A percentile compares a stretch with the other conserved stretches of the same genome.
These are phyloP conservation scores for Battus philenor DNA, from an alignment of 1,140 invertebrate species.

Conservation along the genomic window DNA sequence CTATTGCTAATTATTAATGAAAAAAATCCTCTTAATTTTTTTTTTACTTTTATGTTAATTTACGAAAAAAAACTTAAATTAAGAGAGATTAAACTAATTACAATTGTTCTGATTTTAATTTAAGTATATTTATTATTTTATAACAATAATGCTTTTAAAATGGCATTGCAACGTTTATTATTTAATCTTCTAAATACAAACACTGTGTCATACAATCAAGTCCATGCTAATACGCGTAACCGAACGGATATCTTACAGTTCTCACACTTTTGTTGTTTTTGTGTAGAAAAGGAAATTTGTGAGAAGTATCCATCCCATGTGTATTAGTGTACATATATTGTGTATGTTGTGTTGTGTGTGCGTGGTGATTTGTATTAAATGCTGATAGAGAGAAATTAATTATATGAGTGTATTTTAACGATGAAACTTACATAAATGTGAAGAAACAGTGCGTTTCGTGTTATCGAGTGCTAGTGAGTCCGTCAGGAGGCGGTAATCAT, in stretches of 20 bases:
- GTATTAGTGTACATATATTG: slow-evolving; percentile 64
- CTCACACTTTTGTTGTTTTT: slow-evolving; percentile 54
- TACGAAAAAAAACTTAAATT: too few species aligned
- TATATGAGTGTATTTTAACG: slow-evolving; percentile 64
- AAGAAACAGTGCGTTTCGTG: slow-evolving; percentile 68
- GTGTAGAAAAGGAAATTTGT: slow-evolving; percentile 57
- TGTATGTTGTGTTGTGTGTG: slow-evolving; percentile 75
- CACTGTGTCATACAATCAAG: not conserved
- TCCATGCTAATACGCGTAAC: slow-evolving; percentile 25
- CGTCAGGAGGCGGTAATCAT: slow-evolving; percentile 74
- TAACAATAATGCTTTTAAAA: not conserved
- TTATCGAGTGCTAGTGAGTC: slow-evolving; percentile 70
- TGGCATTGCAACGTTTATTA: not conserved
- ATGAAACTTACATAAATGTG: slow-evolving; percentile 72
- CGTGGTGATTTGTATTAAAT: slow-evolving; percentile 75
- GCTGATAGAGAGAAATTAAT: slow-evolving; percentile 72
- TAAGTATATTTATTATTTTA: too few species aligned
- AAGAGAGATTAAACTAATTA: too few species aligned
- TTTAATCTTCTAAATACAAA: too few species aligned
- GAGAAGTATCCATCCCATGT: slow-evolving; percentile 49
- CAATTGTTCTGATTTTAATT: too few species aligned
- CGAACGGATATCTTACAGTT: slow-evolving; percentile 44
- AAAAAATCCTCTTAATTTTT: too few species aligned
- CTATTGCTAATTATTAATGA: too few species aligned
- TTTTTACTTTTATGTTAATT: too few species aligned